Percentiles rank a stretch among this genome's conserved stretches.
These are phyloP conservation scores for Indicator maculatus DNA, from an alignment of 2,113 vertebrate species.

Conservation along the genomic window DNA sequence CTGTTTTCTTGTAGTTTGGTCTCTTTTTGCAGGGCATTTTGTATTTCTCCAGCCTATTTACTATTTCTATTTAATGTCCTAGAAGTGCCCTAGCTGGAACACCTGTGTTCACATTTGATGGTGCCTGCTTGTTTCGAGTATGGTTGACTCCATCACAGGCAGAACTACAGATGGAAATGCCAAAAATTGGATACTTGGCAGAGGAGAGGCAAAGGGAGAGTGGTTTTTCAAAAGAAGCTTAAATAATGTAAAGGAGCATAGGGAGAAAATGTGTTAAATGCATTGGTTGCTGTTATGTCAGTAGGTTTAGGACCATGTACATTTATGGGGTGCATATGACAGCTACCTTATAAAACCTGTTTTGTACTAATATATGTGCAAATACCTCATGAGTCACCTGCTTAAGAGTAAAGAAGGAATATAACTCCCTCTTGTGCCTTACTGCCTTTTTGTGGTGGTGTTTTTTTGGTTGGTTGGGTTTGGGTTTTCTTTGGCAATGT, in stretches of 20 bases:
- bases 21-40: not conserved
- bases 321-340: not conserved
- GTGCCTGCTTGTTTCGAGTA: not conserved
- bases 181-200: not conserved
- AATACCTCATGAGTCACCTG: not conserved
- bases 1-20: slow-evolving; percentile 46
- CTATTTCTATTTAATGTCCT: slow-evolving; percentile 57
- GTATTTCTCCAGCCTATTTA: slow-evolving; percentile 34
- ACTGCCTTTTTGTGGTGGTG: not conserved
- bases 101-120: not conserved
- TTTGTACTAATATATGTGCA: not conserved
- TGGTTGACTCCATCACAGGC: not conserved
- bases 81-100: slow-evolving; percentile 13
- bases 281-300: not conserved
- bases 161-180: not conserved
- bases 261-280: not conserved
- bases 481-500: not conserved
- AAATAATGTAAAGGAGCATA: not conserved
- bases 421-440: not conserved
- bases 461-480: not conserved
- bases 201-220: not conserved
- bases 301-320: not conserved
- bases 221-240: not conserved
- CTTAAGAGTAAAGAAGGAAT: slow-evolving; percentile 1
- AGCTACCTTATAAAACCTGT: not conserved